Percentiles rank a stretch among this genome's conserved stretches.
These are phyloP conservation scores for Penaeus japonicus DNA, from an alignment of 1,140 invertebrate genomes.

Conservation along the genomic window DNA sequence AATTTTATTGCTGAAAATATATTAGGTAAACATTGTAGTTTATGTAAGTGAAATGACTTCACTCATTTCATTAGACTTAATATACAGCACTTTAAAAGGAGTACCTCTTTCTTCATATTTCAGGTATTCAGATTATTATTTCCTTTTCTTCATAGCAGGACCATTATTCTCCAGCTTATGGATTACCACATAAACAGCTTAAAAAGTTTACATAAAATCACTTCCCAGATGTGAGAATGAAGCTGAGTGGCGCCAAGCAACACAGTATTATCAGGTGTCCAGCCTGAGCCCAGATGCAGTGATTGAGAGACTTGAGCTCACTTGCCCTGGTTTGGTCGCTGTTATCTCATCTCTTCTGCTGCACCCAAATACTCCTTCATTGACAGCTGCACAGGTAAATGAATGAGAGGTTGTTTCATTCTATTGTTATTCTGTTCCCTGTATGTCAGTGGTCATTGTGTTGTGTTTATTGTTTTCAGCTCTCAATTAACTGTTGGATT, in stretches of 20 bases:
- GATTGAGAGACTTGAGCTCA: constrained; percentile 60
- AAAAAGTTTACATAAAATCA: constrained; percentile 45
- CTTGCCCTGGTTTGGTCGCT: constrained; percentile 46
- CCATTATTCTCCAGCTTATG: too few species aligned
- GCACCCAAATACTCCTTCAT: constrained; percentile 25
- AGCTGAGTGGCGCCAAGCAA: constrained; percentile 69
- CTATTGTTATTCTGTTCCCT: not conserved
- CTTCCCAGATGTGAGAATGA: constrained; percentile 62
- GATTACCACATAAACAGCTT: too few species aligned
- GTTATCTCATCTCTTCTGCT: constrained; percentile 38
- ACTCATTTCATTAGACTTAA: too few species aligned
- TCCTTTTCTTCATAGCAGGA: too few species aligned
- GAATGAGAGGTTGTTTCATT: not conserved
- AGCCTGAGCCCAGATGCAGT: constrained; percentile 49
- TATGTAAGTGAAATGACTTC: too few species aligned
- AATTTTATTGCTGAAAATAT: too few species aligned
- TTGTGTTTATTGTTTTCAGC: not conserved
- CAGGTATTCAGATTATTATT: too few species aligned
- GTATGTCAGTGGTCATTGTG: not conserved
- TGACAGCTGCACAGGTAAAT: constrained; percentile 47
- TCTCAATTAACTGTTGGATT: too few species aligned
- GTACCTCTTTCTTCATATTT: too few species aligned
- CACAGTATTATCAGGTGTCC: constrained; percentile 72
- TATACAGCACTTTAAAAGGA: too few species aligned
- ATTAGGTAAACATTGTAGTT: too few species aligned